These are phyloP conservation scores for Meta bourneti DNA, from an alignment of 2,888 invertebrate genomes.

Conservation along the genomic window DNA sequence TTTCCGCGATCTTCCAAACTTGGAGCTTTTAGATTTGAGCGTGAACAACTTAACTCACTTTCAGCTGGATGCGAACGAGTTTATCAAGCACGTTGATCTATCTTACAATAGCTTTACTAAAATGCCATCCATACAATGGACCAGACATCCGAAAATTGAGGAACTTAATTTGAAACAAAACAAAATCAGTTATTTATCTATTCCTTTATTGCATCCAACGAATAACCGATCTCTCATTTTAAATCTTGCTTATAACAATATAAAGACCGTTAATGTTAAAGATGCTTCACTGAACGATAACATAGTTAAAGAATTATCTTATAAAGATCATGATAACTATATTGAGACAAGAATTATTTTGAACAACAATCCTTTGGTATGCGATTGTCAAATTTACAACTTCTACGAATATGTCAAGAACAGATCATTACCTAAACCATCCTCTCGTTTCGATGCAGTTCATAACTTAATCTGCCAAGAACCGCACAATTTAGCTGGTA, in stretches of 20 bases:
- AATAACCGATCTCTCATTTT: background rate
- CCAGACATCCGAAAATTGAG: conserved; percentile 71
- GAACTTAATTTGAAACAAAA: conserved; percentile 49
- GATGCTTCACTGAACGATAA: background rate
- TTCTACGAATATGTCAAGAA: conserved; percentile 32
- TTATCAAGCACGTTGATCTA: conserved; percentile 87
- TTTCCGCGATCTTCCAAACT: background rate
- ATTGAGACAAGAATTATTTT: background rate
- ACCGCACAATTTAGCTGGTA: background rate
- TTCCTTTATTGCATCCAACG: conserved; percentile 2
- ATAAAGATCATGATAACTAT: background rate
- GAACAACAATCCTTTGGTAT: conserved; percentile 18
- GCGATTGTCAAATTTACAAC: conserved; percentile 62
- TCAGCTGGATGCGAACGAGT: conserved; percentile 85
- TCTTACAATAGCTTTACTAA: conserved; percentile 85
- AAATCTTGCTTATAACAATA: conserved; percentile 41
- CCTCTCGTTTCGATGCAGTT: background rate
- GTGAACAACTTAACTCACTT: conserved; percentile 85
- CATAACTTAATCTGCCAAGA: background rate
- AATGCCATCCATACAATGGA: conserved; percentile 83
- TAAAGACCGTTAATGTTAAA: conserved; percentile 5
- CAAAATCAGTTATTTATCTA: conserved; percentile 5
- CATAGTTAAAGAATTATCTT: background rate
- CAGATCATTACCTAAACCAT: background rate
- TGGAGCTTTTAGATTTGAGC: conserved; percentile 83